Base-by-base conservation (phyloP, 2,797 vertebrate species). In the Myotis pilosus region DNA sequence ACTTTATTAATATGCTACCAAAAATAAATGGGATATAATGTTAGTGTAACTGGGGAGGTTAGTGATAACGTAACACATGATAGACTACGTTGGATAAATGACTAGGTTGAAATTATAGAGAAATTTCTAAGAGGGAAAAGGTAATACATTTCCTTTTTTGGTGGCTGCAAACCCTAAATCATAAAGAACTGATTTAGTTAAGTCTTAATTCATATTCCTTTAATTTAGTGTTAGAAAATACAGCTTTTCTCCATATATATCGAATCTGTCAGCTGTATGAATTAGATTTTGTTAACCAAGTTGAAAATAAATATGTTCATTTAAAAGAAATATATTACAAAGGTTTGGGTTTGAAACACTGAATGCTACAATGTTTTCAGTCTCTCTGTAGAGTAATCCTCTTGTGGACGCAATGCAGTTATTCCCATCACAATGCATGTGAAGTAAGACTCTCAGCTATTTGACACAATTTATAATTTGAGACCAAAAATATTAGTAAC, bases 241-340 rank as follows among this genome's bases (percentile, higher is more conserved):
- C 8, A 55, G n/a, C 76, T 93, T 92, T 97, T 93, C 75, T 75
- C 25, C 79, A 16, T 68, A 41, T 83, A 41, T 53, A 41, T 81
- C 0, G 0, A 80, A 68, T 83, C 51, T 81, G 8, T 95, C 94
- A 86, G 47, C 41, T 84, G 10, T 69, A 36, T 91, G 51, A 95
- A 57, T 87, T 95, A 92, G 60, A 87, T 90, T 94, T 94, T 84
- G 78, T 96, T 94, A 95, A 89, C 72, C 19, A 81, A 87, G 33
- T 91, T 94, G 81, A 94, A 92, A 92, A 86, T 93, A 81, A 91
- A 68, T 68, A 20, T 19, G 33, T 93, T 93, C 1, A 57, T 66
- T 88, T 44, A 0, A 16, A 89, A 15, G 30, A 62, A 62, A 62
- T 62, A 62, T 76, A 16, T 62, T 82, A 12, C 53, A 53, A 13